These are phyloP conservation scores for Microchrysa polita DNA, from an alignment of 2,888 invertebrate species.

Conservation along the genomic window DNA sequence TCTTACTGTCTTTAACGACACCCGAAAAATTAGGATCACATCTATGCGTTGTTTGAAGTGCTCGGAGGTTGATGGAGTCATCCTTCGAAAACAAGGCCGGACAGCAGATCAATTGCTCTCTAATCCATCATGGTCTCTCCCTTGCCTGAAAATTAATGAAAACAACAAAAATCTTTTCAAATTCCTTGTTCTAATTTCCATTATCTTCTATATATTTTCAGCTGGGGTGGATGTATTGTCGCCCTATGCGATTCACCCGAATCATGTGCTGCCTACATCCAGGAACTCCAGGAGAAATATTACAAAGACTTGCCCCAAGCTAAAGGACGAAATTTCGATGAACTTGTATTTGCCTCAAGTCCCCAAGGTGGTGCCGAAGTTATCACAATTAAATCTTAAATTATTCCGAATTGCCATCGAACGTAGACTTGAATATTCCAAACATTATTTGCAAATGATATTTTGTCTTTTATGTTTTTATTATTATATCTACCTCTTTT, in stretches of 20 bases:
- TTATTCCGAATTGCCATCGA: not conserved
- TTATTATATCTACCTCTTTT: slow-evolving; percentile 14
- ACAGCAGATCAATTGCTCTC: too few relatives aligned
- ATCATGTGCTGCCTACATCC: slow-evolving; percentile 74
- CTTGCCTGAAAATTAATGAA: too few relatives aligned
- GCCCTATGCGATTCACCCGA: slow-evolving; percentile 70
- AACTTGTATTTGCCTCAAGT: slow-evolving; percentile 75
- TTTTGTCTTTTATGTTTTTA: slow-evolving; percentile 1
- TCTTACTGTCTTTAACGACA: too few relatives aligned
- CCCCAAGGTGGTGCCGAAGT: slow-evolving; percentile 63
- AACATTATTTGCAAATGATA: slow-evolving; percentile 19
- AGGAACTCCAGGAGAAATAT: slow-evolving; percentile 74
- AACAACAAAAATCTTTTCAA: too few relatives aligned
- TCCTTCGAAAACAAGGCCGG: too few relatives aligned
- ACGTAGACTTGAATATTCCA: slow-evolving; percentile 29
- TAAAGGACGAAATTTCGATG: slow-evolving; percentile 66
- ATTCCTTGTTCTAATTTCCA: too few relatives aligned
- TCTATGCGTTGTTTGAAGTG: too few relatives aligned
- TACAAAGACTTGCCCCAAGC: slow-evolving; percentile 70
- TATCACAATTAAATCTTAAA: slow-evolving; percentile 26
- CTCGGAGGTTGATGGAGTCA: too few relatives aligned
- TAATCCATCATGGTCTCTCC: too few relatives aligned
- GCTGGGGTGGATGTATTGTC: slow-evolving; percentile 97
- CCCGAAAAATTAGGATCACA: too few relatives aligned
- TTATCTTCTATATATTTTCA: slow-evolving; percentile 57